Evolutionary conservation across 2,888 invertebrate genomes (phyloP).

Genomic region (Homarus gammarus): DNA sequence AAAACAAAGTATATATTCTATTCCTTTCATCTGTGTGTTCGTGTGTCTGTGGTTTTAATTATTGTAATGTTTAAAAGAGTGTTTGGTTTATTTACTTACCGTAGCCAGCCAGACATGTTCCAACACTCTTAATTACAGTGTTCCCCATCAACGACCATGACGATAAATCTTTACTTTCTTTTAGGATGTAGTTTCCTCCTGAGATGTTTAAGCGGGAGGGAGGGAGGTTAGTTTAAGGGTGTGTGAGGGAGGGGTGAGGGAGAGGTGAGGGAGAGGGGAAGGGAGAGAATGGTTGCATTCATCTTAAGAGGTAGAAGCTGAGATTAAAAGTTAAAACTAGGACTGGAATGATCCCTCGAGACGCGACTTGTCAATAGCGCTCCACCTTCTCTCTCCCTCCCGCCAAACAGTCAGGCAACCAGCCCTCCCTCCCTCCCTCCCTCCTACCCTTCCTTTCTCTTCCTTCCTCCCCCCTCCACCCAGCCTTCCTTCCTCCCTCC

Average conservation of each 20-base stretch:
- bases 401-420: not conserved
- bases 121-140: conserved; percentile 15
- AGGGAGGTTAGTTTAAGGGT: not conserved
- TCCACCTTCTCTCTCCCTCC: not conserved
- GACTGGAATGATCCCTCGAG: not conserved
- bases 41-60: too few species aligned
- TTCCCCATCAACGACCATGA: not conserved
- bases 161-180: not conserved
- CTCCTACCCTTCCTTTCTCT: too few species aligned
- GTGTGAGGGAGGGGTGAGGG: too few species aligned
- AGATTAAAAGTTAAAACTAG: not conserved
- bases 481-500: too few species aligned
- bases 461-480: too few species aligned
- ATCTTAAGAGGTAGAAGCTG: not conserved
- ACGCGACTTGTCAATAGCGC: not conserved
- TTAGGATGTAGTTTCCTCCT: not conserved
- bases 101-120: not conserved
- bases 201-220: not conserved
- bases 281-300: not conserved
- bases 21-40: not conserved
- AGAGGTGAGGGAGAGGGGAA: not conserved
- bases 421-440: too few species aligned
- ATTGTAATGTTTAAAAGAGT: not conserved
- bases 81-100: too few species aligned
- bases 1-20: too few species aligned